These are phyloP conservation scores for Thripadectes ignobilis DNA, from an alignment of 2,797 vertebrate genomes.

Conservation along the genomic window DNA sequence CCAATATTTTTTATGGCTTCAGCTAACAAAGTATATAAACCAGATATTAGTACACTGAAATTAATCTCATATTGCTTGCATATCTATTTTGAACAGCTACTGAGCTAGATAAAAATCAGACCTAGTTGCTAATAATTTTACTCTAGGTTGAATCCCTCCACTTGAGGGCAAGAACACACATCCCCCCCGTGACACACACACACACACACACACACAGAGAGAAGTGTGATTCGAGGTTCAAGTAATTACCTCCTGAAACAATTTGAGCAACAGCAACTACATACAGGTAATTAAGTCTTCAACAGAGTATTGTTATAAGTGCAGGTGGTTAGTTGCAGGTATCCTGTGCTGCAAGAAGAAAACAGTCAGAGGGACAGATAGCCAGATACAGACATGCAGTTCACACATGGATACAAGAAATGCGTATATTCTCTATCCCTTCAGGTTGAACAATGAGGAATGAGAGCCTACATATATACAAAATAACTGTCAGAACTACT, in stretches of 20 bases:
- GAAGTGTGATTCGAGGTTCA: not conserved
- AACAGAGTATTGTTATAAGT: not conserved
- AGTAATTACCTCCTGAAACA: not conserved
- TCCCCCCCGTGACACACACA: not conserved
- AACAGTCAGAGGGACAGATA: not conserved
- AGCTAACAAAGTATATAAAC: not conserved
- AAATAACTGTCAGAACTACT: not conserved
- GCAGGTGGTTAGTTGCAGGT: not conserved
- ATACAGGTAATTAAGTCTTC: not conserved
- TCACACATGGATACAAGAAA: not conserved
- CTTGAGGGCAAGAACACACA: accelerated
- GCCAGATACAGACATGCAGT: not conserved
- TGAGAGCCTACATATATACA: not conserved
- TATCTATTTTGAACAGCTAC: not conserved
- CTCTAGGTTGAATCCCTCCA: not conserved
- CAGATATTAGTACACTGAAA: not conserved
- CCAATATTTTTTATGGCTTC: not conserved
- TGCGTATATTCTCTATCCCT: not conserved
- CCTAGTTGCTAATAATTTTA: not conserved
- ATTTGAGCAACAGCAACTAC: not conserved
- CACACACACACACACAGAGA: not conserved
- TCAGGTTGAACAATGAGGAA: not conserved
- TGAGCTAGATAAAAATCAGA: not conserved
- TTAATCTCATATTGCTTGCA: not conserved
- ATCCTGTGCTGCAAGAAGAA: not conserved